Percentiles rank a stretch among this genome's conserved stretches.
These are phyloP conservation scores for Nomada hirtipes DNA, from an alignment of 2,888 invertebrate genomes.

Conservation along the genomic window DNA sequence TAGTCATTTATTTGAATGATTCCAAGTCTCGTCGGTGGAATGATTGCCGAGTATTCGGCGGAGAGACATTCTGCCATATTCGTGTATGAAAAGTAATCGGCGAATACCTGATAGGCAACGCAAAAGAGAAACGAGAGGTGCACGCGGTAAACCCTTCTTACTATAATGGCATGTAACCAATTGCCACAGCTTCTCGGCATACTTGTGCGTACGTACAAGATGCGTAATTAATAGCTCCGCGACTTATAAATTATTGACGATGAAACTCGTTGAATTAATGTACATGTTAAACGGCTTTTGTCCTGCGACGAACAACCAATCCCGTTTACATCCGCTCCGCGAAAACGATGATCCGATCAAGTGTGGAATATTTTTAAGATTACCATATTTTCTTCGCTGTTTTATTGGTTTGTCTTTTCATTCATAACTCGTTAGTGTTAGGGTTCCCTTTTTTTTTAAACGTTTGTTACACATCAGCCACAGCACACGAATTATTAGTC, in stretches of 20 bases:
- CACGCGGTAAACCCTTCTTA: neutral
- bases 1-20: too few species aligned
- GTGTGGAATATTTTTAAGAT: neutral
- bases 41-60: neutral
- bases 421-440: neutral
- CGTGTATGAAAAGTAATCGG: neutral
- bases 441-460: neutral
- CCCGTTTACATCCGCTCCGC: constrained; percentile 7
- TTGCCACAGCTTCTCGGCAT: constrained; percentile 19
- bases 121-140: neutral
- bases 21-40: too few species aligned
- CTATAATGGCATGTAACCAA: constrained; percentile 4
- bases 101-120: neutral
- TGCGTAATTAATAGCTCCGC: constrained; percentile 54
- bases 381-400: neutral
- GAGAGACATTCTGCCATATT: neutral
- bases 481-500: constrained; percentile 3
- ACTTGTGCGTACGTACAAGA: constrained; percentile 22
- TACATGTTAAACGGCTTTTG: constrained; percentile 47
- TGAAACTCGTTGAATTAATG: constrained; percentile 49
- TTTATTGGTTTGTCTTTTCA: neutral
- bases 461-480: neutral
- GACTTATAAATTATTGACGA: constrained; percentile 56
- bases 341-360: neutral
- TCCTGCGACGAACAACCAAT: constrained; percentile 9